Conservation (phyloP, 2,113 vertebrate species). For the Pholis gunnellus region DNA sequence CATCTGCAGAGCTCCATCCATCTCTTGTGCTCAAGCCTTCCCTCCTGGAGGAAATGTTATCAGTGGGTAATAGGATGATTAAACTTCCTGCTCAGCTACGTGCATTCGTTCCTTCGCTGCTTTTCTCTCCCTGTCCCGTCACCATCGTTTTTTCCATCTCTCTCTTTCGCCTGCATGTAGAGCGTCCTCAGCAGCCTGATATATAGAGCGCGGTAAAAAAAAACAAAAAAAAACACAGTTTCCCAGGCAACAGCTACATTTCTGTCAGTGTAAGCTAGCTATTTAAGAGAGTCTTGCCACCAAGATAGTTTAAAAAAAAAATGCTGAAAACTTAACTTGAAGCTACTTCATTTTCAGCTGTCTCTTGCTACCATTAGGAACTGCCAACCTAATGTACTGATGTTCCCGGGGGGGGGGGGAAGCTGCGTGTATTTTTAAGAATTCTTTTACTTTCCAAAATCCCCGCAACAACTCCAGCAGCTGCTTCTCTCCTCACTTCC, state of each 20-base stretch:
- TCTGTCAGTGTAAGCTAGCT: not conserved
- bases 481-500: not conserved
- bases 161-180: conserved; percentile 11
- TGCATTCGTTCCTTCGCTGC: conserved; percentile 5
- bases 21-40: not conserved
- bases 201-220: conserved; percentile 2
- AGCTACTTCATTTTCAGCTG: not conserved
- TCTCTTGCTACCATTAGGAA: not conserved
- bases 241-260: conserved; percentile 55
- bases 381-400: not conserved
- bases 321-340: not conserved
- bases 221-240: conserved; percentile 28
- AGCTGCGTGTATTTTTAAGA: not conserved
- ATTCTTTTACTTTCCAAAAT: not conserved
- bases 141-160: conserved; percentile 2
- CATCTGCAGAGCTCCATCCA: conserved; percentile 23
- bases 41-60: conserved; percentile 10
- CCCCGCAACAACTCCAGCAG: not conserved
- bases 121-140: not conserved
- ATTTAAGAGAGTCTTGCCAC: not conserved
- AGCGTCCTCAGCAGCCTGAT: conserved; percentile 1
- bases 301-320: not conserved
- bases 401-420: not conserved
- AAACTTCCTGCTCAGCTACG: conserved; percentile 1
- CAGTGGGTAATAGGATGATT: not conserved